phyloP scores from a whole-genome alignment of 2,888 invertebrate genomes.

The Cantharis lateralis region DNA sequence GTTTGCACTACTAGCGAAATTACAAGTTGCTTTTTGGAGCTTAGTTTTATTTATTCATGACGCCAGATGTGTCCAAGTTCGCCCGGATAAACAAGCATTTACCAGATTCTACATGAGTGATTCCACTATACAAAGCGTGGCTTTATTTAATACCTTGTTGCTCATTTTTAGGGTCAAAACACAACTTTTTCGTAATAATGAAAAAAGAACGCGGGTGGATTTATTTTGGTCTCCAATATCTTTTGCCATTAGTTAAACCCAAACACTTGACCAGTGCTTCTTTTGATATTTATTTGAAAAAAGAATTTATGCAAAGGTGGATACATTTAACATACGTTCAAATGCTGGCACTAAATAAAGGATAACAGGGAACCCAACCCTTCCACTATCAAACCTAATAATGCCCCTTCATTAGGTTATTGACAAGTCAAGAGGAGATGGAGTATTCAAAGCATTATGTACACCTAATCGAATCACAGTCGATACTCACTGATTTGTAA shows the following conservation, averaged over 20 bases:
- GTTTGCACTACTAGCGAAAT: neutral
- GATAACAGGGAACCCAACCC: slow-evolving; percentile 33
- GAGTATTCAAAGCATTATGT: slow-evolving; percentile 36
- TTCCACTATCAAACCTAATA: slow-evolving; percentile 45
- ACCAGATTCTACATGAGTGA: slow-evolving; percentile 33
- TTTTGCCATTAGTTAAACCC: too few relatives aligned
- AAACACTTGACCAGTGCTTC: too few relatives aligned
- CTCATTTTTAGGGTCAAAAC: neutral
- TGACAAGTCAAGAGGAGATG: slow-evolving; percentile 51
- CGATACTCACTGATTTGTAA: slow-evolving; percentile 47
- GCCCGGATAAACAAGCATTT: slow-evolving; percentile 37
- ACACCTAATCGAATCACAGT: slow-evolving; percentile 48
- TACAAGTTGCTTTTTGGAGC: slow-evolving; percentile 23
- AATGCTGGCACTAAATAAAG: slow-evolving; percentile 20
- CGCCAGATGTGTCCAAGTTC: slow-evolving; percentile 38
- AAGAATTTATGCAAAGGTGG: neutral
- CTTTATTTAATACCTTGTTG: neutral
- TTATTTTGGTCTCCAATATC: neutral
- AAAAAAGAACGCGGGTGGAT: neutral
- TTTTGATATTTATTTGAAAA: neutral
- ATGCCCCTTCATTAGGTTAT: slow-evolving; percentile 53
- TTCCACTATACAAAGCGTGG: slow-evolving; percentile 2
- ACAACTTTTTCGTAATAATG: neutral
- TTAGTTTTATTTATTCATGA: slow-evolving; percentile 38
- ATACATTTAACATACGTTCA: slow-evolving; percentile 19